Evolutionary conservation across 2,797 vertebrate genomes (phyloP).

Genomic region (Muscicapa comitata): DNA sequence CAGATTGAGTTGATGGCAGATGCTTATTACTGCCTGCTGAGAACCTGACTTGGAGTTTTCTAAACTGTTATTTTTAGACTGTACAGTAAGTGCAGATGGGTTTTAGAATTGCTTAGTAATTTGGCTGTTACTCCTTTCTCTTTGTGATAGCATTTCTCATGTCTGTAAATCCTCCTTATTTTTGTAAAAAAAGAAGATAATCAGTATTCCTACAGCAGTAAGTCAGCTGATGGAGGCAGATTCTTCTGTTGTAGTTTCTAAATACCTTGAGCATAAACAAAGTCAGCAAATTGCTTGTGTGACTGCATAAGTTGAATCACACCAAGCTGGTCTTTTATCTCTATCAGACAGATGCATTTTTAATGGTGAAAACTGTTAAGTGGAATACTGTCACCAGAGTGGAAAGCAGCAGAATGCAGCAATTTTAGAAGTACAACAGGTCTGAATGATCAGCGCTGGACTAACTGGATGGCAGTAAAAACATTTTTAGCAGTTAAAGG

Average conservation of each 20-base stretch:
- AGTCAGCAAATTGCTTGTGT: neutral
- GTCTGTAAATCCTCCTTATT: neutral
- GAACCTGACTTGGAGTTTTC: neutral
- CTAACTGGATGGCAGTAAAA: neutral
- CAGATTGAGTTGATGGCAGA: neutral
- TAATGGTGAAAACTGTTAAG: neutral
- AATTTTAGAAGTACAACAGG: neutral
- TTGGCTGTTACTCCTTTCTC: neutral
- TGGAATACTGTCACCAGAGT: neutral
- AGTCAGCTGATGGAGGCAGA: neutral
- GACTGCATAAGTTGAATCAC: neutral
- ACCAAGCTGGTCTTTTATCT: neutral
- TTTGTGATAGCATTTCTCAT: neutral
- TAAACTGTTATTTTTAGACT: neutral
- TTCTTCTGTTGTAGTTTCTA: neutral
- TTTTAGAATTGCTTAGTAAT: neutral
- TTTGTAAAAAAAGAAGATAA: neutral
- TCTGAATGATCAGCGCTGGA: neutral
- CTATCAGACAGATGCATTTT: neutral
- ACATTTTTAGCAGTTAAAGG: neutral
- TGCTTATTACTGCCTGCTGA: neutral
- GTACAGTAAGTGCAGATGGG: neutral
- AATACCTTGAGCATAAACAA: neutral
- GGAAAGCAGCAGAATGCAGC: neutral
- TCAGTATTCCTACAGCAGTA: neutral